These are phyloP conservation scores for Meloidogyne floridensis DNA, from an alignment of 1,140 invertebrate genomes.

Conservation along the genomic window DNA sequence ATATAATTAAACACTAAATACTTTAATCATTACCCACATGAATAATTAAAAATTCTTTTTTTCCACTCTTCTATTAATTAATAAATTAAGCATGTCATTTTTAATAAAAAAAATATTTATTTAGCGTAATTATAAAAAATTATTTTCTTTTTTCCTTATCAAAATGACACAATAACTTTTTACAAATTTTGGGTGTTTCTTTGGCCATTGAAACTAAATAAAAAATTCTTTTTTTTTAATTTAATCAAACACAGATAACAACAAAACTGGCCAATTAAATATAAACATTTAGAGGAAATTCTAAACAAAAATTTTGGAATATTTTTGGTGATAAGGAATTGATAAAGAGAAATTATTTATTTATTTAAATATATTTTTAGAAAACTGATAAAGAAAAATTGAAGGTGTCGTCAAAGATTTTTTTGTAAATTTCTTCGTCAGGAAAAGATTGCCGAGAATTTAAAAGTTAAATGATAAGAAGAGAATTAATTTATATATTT, in stretches of 20 bases:
- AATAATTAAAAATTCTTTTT: too few relatives aligned
- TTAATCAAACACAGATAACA: not conserved
- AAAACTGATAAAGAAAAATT: not conserved
- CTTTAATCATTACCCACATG: too few relatives aligned
- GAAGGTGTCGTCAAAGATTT: not conserved
- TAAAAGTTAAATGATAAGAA: not conserved
- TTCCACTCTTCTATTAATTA: too few relatives aligned
- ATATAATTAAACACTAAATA: too few relatives aligned
- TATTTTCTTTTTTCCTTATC: not conserved
- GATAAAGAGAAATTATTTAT: not conserved
- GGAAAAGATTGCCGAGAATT: not conserved
- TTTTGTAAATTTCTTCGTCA: constrained; percentile 6
- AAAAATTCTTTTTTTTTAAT: not conserved
- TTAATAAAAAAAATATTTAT: too few relatives aligned
- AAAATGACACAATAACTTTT: not conserved
- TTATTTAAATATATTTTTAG: not conserved
- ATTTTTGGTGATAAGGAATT: not conserved
- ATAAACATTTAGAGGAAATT: not conserved
- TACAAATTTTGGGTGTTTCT: not conserved
- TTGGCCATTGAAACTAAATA: not conserved
- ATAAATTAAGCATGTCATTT: too few relatives aligned
- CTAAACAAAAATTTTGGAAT: not conserved
- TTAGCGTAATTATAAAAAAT: too few relatives aligned
- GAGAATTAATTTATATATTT: not conserved
- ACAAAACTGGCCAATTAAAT: constrained; percentile 1